phyloP scores from a whole-genome alignment of 2,113 vertebrate genomes.

The Columba janthina region DNA sequence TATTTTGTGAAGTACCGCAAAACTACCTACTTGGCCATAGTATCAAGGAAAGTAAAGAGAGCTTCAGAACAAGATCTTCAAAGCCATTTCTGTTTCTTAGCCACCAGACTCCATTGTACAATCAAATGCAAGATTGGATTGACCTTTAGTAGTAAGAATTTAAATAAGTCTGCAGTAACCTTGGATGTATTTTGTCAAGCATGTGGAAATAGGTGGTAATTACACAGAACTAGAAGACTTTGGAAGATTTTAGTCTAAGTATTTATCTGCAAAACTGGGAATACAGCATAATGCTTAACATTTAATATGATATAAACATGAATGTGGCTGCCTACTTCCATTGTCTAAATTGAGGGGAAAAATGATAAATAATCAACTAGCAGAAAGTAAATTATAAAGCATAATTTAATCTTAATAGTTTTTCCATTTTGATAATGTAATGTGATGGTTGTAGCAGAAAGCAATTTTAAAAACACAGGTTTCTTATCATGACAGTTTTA shows the following conservation, averaged over 20 bases:
- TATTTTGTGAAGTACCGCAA: background rate
- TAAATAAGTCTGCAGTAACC: background rate
- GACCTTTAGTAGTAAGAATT: background rate
- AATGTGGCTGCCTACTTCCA: background rate
- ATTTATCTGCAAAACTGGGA: background rate
- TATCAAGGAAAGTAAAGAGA: background rate
- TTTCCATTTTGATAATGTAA: conserved; percentile 59
- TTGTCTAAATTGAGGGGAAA: background rate
- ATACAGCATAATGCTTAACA: background rate
- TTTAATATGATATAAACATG: background rate
- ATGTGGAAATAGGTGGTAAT: background rate
- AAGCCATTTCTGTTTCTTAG: background rate
- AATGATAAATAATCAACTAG: conserved; percentile 52
- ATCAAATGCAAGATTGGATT: background rate
- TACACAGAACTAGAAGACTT: background rate
- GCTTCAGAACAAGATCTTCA: background rate
- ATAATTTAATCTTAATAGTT: conserved; percentile 49
- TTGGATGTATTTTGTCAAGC: background rate
- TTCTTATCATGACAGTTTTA: conserved; percentile 23
- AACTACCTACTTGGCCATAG: background rate
- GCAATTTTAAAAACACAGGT: conserved; percentile 48
- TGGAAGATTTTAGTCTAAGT: background rate
- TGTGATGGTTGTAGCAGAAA: conserved; percentile 29
- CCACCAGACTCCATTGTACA: background rate
- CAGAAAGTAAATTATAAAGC: conserved; percentile 21